phyloP scores from a whole-genome alignment of 2,113 vertebrate genomes.

The Chamaetylas fuelleborni region DNA sequence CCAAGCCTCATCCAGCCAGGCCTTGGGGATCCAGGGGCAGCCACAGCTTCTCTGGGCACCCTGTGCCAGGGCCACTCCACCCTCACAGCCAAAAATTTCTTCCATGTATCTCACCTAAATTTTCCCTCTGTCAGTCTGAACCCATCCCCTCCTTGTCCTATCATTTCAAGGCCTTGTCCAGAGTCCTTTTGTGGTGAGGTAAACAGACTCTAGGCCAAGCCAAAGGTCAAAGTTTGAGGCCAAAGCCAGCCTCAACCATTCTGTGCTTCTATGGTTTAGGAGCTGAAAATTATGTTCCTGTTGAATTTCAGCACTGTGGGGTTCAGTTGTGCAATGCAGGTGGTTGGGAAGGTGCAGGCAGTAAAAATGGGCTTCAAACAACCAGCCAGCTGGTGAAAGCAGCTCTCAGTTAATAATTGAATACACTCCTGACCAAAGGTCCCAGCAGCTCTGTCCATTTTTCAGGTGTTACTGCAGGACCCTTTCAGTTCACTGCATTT shows the following conservation, averaged over 20 bases:
- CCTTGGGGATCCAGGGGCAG: not conserved
- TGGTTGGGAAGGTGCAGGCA: not conserved
- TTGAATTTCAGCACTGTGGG: fast-evolving
- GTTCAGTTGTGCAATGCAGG: not conserved
- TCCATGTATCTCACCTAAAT: not conserved
- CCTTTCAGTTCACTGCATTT: not conserved
- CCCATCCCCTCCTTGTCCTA: not conserved
- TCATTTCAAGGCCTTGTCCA: not conserved
- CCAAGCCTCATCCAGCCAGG: not conserved
- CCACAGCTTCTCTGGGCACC: not conserved
- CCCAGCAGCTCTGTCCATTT: not conserved
- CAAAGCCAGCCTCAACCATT: not conserved
- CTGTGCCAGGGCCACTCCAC: not conserved
- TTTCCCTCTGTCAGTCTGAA: not conserved
- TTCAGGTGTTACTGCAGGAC: not conserved
- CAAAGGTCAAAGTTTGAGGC: not conserved
- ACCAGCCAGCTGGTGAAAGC: not conserved
- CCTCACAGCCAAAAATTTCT: fast-evolving
- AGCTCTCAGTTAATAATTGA: conserved; percentile 24
- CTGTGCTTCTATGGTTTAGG: not conserved
- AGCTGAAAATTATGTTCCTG: not conserved
- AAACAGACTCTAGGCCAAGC: not conserved
- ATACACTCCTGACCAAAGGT: not conserved
- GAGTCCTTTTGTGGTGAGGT: not conserved
- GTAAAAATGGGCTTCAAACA: not conserved